Evolutionary conservation across 2,113 vertebrate species (phyloP), one percentile per base, ranked within the genome.

Genomic region (Oryzias javanicus): DNA sequence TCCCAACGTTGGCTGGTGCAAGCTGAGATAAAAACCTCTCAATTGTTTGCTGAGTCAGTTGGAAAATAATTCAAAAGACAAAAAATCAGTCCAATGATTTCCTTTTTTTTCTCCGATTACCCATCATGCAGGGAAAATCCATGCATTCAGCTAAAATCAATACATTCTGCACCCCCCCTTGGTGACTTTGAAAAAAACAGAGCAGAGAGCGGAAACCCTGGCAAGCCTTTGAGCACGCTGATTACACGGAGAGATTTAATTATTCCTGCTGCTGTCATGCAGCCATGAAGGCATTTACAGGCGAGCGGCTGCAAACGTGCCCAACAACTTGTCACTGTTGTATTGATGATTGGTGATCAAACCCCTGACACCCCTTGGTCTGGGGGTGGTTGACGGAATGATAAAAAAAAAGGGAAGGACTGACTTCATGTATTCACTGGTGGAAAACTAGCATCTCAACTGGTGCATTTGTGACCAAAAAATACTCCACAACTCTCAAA

Each of bases 161-260:
- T 17, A 10, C 50, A 48, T 49, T 8, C 22, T n/a, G 15, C 20
- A 6, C 45, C 41, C 60, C 50, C 41, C 7, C 22, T 22, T 22
- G 22, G 35, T 35, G 2, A 19, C 27, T 14, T 18, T 18, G 44
- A 47, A 18, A 17, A 22, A 18, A 40, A 13, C 41, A n/a, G 10
- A 35, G 64, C 64, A 19, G 29, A 64, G 62, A 54, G 61, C 17
- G 3, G 25, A 64, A 60, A 71, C 41, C 59, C 59, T 25, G 62
- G 55, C 60, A 49, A 46, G 54, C 44, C 61, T 70, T 15, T 12
- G 52, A 60, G 71, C 49, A 5, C 25, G 72, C 68, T 6, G 76
- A 45, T 40, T 56, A n/a, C 64, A 49, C 8, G 15, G 69, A 70
- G 61, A 62, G 74, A 82, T 81, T 79, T 67, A 60, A 86, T 82